Base-by-base conservation (phyloP, 2,797 vertebrate species). In the Rhinatrema bivittatum region DNA sequence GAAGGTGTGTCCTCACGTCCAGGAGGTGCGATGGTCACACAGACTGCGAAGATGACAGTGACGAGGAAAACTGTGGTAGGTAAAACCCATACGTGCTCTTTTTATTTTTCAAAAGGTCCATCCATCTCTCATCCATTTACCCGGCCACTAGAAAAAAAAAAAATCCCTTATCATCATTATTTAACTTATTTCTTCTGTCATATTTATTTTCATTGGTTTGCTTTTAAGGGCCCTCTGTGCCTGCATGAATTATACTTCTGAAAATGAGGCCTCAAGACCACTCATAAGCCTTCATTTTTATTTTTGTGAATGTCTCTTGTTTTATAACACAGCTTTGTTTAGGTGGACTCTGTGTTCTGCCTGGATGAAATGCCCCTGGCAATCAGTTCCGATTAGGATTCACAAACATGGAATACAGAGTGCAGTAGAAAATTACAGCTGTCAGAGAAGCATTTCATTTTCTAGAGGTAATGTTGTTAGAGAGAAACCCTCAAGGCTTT, bases 41-140 rank as follows among this genome's bases (percentile, higher is more conserved):
- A 33, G 94, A 98, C 69, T 98, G 94, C 46, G 91, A 95, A 2
- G 94, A 98, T 51, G 85, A 82, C 18, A 97, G 91, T 3, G 94
- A 97, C 10, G 94, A 98, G 56, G 89, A 93, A 25, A 71, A 87
- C 68, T 98, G 94, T 14, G 91, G 94, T 98, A 76, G 67, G 79
- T 60, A 26, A 38, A 19, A 13, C 12, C 2, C 0, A 9, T n/a
- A n/a, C n/a, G n/a, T n/a, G n/a, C n/a, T n/a, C n/a, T n/a, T n/a
- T n/a, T n/a, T n/a, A n/a, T n/a, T n/a, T 52, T 44, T 62, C 29
- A 29, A 0, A n/a, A 46, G 65, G 32, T 46, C 38, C 27, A 64
- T 4, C 6, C 11, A 42, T 37, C 12, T n/a, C n/a, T n/a, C n/a
- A n/a, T n/a, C n/a, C n/a, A n/a, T n/a, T n/a, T n/a, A n/a, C n/a